These are phyloP conservation scores for Pteronotus mesoamericanus DNA, from an alignment of 2,797 vertebrate species.

Conservation along the genomic window DNA sequence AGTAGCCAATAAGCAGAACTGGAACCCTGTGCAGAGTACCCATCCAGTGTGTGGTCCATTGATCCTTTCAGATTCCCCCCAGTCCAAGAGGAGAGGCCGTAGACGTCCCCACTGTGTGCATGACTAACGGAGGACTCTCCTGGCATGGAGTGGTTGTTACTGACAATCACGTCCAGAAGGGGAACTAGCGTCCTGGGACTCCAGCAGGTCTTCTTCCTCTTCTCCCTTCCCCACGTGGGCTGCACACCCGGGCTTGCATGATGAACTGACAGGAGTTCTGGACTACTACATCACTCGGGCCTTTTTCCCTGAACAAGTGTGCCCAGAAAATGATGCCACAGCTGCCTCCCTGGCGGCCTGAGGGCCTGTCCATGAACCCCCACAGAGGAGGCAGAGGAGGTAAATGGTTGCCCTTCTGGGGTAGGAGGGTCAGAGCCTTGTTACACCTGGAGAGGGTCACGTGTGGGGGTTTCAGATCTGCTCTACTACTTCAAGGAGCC, in stretches of 20 bases:
- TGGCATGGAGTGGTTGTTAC: neutral
- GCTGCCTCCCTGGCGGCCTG: neutral
- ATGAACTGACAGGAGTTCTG: constrained; percentile 31
- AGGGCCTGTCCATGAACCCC: neutral
- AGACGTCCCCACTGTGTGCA: neutral
- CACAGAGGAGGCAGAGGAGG: neutral
- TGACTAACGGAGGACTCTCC: neutral
- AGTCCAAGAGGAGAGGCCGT: neutral
- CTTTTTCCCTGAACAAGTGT: constrained; percentile 43
- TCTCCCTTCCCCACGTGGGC: neutral
- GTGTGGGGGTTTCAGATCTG: neutral
- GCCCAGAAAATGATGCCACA: constrained; percentile 22
- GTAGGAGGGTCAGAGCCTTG: neutral
- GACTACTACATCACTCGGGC: constrained; percentile 43
- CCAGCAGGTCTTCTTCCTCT: neutral
- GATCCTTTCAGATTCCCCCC: neutral
- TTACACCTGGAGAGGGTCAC: neutral
- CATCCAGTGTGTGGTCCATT: neutral
- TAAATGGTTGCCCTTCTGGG: neutral
- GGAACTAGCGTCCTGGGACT: neutral
- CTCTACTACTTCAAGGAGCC: neutral
- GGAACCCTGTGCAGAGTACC: neutral
- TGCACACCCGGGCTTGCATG: neutral
- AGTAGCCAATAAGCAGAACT: neutral
- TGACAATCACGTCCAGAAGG: neutral